These are phyloP conservation scores for Rhaphigaster nebulosa DNA, from an alignment of 2,888 invertebrate species.

Conservation along the genomic window DNA sequence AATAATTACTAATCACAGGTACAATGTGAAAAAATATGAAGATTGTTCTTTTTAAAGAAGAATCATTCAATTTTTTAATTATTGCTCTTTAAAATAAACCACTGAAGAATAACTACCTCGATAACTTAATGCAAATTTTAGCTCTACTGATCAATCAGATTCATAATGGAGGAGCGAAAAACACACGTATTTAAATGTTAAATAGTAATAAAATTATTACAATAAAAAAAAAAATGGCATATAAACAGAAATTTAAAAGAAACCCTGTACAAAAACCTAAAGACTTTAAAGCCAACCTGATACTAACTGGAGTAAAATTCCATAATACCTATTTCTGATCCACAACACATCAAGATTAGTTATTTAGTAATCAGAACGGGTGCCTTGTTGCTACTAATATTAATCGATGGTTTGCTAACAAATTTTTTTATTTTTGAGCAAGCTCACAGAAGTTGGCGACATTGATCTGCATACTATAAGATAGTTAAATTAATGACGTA, in stretches of 20 bases:
- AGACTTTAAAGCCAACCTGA: not conserved
- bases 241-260: not conserved
- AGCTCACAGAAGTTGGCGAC: not conserved
- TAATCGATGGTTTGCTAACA: too few species aligned
- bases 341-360: not conserved
- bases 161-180: not conserved
- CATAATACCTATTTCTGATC: not conserved
- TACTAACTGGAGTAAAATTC: not conserved
- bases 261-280: not conserved
- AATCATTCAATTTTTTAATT: constrained; percentile 5
- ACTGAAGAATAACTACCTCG: not conserved
- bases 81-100: constrained; percentile 25
- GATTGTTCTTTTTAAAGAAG: not conserved
- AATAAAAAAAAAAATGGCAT: not conserved
- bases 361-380: not conserved
- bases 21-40: constrained; percentile 36
- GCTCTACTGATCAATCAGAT: not conserved
- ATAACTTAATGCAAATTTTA: not conserved
- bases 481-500: not conserved
- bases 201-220: not conserved
- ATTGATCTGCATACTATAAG: not conserved
- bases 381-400: not conserved
- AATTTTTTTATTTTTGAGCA: not conserved
- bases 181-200: not conserved
- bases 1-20: constrained; percentile 54